A percentile compares a stretch with the other conserved stretches of the same genome.
Conservation (phyloP, 2,113 vertebrate genomes). For the Menura novaehollandiae region DNA sequence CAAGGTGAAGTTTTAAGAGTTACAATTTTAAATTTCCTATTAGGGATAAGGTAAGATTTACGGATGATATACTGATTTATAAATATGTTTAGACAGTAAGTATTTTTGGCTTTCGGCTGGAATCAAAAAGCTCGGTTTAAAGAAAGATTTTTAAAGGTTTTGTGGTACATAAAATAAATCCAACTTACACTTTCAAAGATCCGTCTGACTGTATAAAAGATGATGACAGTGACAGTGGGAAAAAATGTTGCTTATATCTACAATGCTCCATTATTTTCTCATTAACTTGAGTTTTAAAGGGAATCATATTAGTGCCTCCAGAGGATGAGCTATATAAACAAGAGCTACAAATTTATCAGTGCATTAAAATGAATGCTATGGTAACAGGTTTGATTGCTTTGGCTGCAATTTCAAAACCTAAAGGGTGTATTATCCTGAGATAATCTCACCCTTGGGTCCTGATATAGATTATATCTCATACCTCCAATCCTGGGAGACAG, state of each 20-base stretch:
- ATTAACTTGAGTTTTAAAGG: constrained; percentile 65
- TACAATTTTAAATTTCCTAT: constrained; percentile 42
- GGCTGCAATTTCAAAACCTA: constrained; percentile 52
- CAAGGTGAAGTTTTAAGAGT: constrained; percentile 52
- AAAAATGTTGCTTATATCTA: constrained; percentile 46
- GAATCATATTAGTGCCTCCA: constrained; percentile 62
- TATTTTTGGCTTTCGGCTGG: constrained; percentile 20
- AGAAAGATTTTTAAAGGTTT: constrained; percentile 50
- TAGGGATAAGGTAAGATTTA: constrained; percentile 40
- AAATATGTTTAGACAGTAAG: constrained; percentile 46
- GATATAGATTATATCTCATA: constrained; percentile 27
- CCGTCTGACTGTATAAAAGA: constrained; percentile 47
- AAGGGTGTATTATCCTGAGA: constrained; percentile 46
- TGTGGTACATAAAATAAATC: constrained; percentile 55
- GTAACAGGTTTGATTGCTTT: constrained; percentile 59
- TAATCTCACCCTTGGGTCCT: constrained; percentile 41
- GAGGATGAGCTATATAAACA: constrained; percentile 54
- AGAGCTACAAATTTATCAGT: constrained; percentile 53
- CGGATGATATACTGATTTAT: constrained; percentile 29
- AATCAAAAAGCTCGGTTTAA: constrained; percentile 20
- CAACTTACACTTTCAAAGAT: constrained; percentile 49
- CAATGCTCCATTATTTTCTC: constrained; percentile 69
- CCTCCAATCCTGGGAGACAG: constrained; percentile 34
- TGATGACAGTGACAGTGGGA: constrained; percentile 30
- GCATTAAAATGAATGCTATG: constrained; percentile 61